Base-by-base conservation (phyloP, 2,797 vertebrate genomes). In the Neosilurus mollespiculum region DNA sequence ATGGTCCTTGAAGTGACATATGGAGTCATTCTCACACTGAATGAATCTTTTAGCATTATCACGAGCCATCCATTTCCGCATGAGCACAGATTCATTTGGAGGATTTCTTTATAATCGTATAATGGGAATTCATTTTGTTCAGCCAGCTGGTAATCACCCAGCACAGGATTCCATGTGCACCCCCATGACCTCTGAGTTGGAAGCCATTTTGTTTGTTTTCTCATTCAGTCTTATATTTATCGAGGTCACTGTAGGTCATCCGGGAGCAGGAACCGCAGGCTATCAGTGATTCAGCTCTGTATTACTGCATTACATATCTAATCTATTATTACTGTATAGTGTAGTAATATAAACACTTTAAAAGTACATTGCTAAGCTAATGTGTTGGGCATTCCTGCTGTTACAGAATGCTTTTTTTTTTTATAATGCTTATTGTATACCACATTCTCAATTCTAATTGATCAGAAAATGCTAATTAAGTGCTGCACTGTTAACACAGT, bases 1-100 rank as follows among this genome's bases (percentile, higher is more conserved):
- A 76, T 86, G 81, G 85, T 87, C 78, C 72, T 65, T 81, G 54
- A 72, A 79, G 69, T 84, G 86, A 85, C 80, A 77, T 87, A 75
- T 79, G 78, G 72, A 83, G 70, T 85, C 73, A 73, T 88, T 86
- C 78, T 73, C 30, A n/a, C 61, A 73, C 65, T 80, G 14, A 56
- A 81, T 62, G 61, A 84, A 82, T 80, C 71, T 83, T 85, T 87
- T n/a, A 73, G 58, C 79, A 71, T 80, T 80, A 88, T 87, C 78
- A 75, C 75, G 26, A 71, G 56, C 30, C 78, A 73, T 87, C 56
- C 81, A 67, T 86, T 80, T 88, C 26, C 49, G 54, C 58, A 81
- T 59, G 62, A 73, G 62, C 72, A 49, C 85, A 82, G 30, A 87
- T 78, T 77, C 76, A 80, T 67, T 79, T 16, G 9, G 10, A 49